Base-by-base conservation (phyloP, 2,797 vertebrate species). In the Carduelis carduelis region DNA sequence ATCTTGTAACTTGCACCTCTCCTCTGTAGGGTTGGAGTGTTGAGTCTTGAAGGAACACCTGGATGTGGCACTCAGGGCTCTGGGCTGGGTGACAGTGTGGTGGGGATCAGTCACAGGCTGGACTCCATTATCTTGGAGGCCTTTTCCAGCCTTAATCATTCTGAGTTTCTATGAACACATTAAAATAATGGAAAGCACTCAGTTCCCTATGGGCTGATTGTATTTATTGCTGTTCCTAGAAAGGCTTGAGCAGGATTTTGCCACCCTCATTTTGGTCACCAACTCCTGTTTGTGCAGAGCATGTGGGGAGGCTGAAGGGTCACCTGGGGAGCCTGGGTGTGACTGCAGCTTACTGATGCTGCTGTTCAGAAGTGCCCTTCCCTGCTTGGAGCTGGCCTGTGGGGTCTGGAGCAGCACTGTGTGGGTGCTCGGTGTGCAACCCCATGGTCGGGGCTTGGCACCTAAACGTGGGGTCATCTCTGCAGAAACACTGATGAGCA, bases 291-390 rank as follows among this genome's bases (percentile, higher is more conserved):
- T 46, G 61, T 70, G 60, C 35, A 37, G 61, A 55, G 61, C 0
- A 0, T 16, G 7, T 34, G 55, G 27, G 39, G 59, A 53, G 63
- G 32, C 70, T 32, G 71, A 21, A 50, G 50, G 39, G 11, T 43
- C 43, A 49, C 35, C 18, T 0, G 3, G 28, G 14, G 52, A 79
- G 27, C 0, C 0, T 0, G 1, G 14, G 5, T 26, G 53, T 1
- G 4, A 23, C 30, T 27, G 78, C 12, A 60, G 2, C 14, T 46
- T 34, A 15, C 49, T 57, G 43, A 5, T 64, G 60, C 28, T 2
- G 7, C 46, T 79, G 16, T 52, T 70, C 3, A 32, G 70, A 39
- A 35, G 6, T 5, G 5, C n/a, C 5, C 0, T 53, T 22, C 44
- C 18, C 23, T 74, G 64, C 56, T n/a, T 4, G 57, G 43, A 37